These are phyloP conservation scores for Lethrus apterus DNA, from an alignment of 1,140 invertebrate species.

Conservation along the genomic window DNA sequence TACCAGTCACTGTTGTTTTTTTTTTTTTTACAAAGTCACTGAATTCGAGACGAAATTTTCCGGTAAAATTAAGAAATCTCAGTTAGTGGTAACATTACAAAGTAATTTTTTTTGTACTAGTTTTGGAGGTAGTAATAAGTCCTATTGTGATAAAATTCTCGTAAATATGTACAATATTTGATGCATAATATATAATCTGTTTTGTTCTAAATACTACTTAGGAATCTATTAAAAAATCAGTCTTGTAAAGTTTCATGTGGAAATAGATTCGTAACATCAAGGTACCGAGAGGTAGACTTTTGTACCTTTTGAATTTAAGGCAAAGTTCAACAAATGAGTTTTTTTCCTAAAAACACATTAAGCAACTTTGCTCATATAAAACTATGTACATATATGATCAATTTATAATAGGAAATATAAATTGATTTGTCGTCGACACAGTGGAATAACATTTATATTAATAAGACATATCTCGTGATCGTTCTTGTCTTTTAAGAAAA, in stretches of 20 bases:
- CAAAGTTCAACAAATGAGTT: constrained; percentile 4
- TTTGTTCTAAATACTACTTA: neutral
- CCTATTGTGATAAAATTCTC: too few relatives aligned
- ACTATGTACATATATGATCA: too few relatives aligned
- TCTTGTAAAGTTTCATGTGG: constrained; percentile 30
- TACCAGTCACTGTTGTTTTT: neutral
- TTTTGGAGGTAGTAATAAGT: too few relatives aligned
- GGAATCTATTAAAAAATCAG: constrained; percentile 37
- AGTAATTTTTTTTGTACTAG: too few relatives aligned
- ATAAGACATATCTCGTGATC: neutral
- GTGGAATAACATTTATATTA: neutral
- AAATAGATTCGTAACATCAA: constrained; percentile 19
- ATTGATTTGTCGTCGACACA: neutral
- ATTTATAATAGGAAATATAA: too few relatives aligned
- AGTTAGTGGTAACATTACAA: too few relatives aligned
- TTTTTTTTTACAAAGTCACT: neutral
- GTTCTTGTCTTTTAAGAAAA: too few relatives aligned
- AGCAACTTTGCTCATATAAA: neutral
- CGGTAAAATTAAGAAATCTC: too few relatives aligned
- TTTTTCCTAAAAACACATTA: constrained; percentile 8
- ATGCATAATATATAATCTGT: neutral
- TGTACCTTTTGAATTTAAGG: constrained; percentile 15
- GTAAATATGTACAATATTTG: neutral
- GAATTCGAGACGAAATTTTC: neutral
- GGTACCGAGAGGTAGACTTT: constrained; percentile 23